phyloP scores from a whole-genome alignment of 2,113 vertebrate species.

The Varanus komodoensis region DNA sequence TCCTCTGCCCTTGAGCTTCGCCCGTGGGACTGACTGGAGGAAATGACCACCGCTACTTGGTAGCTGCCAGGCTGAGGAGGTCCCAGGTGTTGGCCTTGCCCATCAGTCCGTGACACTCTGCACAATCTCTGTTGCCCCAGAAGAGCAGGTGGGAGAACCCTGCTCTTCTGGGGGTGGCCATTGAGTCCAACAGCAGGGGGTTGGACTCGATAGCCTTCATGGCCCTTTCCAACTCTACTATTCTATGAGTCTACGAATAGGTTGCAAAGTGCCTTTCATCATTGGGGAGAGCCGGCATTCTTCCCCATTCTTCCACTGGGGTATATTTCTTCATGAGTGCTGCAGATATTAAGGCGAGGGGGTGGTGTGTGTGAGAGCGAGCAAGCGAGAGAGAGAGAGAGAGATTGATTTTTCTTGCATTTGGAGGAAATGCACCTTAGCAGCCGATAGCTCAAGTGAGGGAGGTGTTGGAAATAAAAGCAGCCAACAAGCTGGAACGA shows the following conservation, averaged over 20 bases:
- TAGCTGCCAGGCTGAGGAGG: not conserved
- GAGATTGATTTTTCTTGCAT: slow-evolving; percentile 62
- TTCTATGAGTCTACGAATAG: no score
- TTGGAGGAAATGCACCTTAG: slow-evolving; percentile 67
- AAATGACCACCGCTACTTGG: not conserved
- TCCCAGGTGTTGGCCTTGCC: not conserved
- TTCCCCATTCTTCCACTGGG: slow-evolving; percentile 35
- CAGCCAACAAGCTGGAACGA: slow-evolving; percentile 69
- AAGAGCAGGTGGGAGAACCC: no score
- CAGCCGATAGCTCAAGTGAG: slow-evolving; percentile 59
- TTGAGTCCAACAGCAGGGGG: no score
- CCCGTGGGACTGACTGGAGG: not conserved
- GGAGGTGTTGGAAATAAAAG: slow-evolving; percentile 53
- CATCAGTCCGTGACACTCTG: not conserved
- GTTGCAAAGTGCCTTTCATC: slow-evolving; percentile 15
- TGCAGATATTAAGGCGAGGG: slow-evolving; percentile 46
- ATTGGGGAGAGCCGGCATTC: slow-evolving; percentile 49
- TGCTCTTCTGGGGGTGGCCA: no score
- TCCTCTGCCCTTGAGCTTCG: not conserved
- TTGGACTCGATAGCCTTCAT: no score
- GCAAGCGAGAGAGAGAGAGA: not conserved
- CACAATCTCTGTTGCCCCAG: no score
- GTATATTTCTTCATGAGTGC: slow-evolving; percentile 55
- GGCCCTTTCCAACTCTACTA: no score
- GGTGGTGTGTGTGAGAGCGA: not conserved